Percentiles rank a stretch among this genome's conserved stretches.
Evolutionary conservation across 2,888 invertebrate species (phyloP).

Genomic region (Drosophila sordidula): DNA sequence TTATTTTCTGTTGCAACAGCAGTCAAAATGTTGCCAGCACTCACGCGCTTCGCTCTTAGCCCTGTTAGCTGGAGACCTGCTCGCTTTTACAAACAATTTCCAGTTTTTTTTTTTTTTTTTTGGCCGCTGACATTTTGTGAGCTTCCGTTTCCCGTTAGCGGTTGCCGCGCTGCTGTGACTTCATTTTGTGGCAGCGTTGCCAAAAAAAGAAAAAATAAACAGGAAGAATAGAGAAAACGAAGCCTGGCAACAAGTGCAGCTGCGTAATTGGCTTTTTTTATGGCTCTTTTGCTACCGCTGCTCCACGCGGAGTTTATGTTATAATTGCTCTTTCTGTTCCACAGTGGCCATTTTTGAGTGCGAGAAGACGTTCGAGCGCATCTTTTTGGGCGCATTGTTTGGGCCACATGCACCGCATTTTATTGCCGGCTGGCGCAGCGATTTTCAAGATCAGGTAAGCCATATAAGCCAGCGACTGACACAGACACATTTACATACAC

Average conservation of each 20-base stretch:
- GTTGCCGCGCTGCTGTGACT: slow-evolving; percentile 26
- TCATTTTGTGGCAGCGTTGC: slow-evolving; percentile 45
- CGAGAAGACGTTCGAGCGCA: slow-evolving; percentile 88
- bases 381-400: slow-evolving; percentile 91
- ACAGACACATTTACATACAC: neutral
- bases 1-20: slow-evolving; percentile 2
- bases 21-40: slow-evolving; percentile 20
- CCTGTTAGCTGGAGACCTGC: slow-evolving; percentile 10
- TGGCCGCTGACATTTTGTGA: slow-evolving; percentile 45
- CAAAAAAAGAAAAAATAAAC: slow-evolving; percentile 22
- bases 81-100: slow-evolving; percentile 17
- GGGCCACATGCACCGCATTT: slow-evolving; percentile 93
- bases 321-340: slow-evolving; percentile 32
- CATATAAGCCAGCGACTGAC: neutral
- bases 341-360: slow-evolving; percentile 87
- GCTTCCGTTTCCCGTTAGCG: slow-evolving; percentile 55
- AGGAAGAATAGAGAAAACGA: neutral
- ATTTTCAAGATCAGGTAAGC: slow-evolving; percentile 88
- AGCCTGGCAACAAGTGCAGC: slow-evolving; percentile 63
- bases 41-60: slow-evolving; percentile 5
- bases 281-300: slow-evolving; percentile 24
- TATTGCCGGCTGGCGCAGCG: slow-evolving; percentile 94
- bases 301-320: slow-evolving; percentile 22
- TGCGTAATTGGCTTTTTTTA: slow-evolving; percentile 57
- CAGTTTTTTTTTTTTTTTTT: slow-evolving; percentile 9